Evolutionary conservation across 2,888 invertebrate genomes (phyloP), one percentile per base, ranked within the genome.

Genomic region (Anorthoa munda): DNA sequence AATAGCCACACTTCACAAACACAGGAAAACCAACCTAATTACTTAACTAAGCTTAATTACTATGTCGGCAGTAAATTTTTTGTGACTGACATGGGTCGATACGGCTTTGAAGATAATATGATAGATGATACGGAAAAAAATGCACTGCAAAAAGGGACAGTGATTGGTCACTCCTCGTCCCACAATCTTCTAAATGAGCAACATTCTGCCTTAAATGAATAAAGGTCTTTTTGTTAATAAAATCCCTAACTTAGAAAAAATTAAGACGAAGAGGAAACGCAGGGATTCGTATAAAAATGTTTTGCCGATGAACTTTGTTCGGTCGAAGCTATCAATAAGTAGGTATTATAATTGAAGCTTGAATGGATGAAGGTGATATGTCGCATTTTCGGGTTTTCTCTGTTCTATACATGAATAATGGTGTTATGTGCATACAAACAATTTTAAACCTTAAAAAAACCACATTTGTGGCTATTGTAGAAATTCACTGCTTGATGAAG

Each of bases 61-160:
- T 66, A 46, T 12, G 7, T 46, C 15, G 15, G 13, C 2, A 26
- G 4, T 45, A 2, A 31, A 21, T 60, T 46, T 51, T 65, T 53
- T 45, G 18, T 9, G 15, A 18, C 46, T 7, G 39, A 65, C 56
- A 55, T 74, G 13, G 23, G 51, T 74, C 13, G 18, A 75, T 58
- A 5, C 21, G 58, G 23, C 39, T 18, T 76, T 53, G n/a, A 5
- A 74, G 39, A 69, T 17, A 68, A 70, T 50, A 59, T 46, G n/a
- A 21, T 50, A 46, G 15, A 56, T 18, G 4, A 51, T 71, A 21
- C 70, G 70, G 59, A 13, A 46, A 75, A 73, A 69, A 75, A 67
- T 21, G 18, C 15, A 26, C 13, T 15, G n/a, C 59, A 68, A 75
- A 75, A 75, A 63, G 13, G 70, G 75, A 75, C 75, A 77, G 46